Percentiles rank a stretch among this genome's conserved stretches.
Conservation (phyloP, 2,797 vertebrate genomes). For the Nannoperca obscura region DNA sequence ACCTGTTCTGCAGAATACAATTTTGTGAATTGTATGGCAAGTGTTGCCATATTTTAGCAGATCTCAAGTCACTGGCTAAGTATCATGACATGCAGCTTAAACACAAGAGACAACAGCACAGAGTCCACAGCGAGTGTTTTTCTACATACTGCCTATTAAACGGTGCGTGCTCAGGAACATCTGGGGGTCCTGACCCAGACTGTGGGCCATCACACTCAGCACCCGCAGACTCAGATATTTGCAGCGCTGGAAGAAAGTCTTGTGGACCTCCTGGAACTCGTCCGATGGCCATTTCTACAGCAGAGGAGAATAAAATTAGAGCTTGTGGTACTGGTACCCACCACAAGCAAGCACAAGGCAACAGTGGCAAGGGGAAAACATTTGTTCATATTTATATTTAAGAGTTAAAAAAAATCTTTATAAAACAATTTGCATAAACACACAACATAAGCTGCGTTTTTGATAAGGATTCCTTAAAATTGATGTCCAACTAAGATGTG, state of each 20-base stretch:
- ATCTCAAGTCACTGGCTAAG: neutral
- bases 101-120: neutral
- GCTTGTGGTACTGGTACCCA: no score
- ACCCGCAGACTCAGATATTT: slow-evolving; percentile 80
- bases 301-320: neutral
- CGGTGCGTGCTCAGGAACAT: slow-evolving; percentile 77
- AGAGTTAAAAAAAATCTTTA: no score
- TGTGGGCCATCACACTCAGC: slow-evolving; percentile 78
- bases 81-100: neutral
- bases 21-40: no score
- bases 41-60: neutral
- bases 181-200: slow-evolving; percentile 75
- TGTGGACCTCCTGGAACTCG: slow-evolving; percentile 68
- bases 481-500: neutral
- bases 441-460: neutral
- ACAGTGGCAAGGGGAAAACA: no score
- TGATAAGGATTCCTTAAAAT: neutral
- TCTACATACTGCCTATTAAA: slow-evolving; percentile 76
- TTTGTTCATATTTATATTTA: no score
- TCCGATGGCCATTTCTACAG: slow-evolving; percentile 80
- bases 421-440: neutral
- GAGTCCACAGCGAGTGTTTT: neutral
- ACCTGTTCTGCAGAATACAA: no score
- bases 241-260: slow-evolving; percentile 78
- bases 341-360: no score